These are phyloP conservation scores for Nomada fabriciana DNA, from an alignment of 2,888 invertebrate genomes.

Conservation along the genomic window DNA sequence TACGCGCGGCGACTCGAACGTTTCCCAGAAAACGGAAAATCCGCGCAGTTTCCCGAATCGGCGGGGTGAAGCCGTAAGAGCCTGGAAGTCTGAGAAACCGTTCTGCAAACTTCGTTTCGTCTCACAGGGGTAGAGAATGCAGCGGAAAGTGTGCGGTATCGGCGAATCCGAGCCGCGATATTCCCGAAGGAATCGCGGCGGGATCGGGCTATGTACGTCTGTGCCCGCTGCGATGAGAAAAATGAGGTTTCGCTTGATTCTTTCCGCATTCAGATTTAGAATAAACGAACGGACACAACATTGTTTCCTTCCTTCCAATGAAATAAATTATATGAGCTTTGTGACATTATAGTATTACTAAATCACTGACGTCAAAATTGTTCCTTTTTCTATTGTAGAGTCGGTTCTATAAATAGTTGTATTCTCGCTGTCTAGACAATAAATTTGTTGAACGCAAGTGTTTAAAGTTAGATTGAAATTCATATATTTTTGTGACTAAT, in stretches of 20 bases:
- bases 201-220: conserved; percentile 35
- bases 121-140: conserved; percentile 55
- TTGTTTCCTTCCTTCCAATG: background rate
- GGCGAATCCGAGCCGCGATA: conserved; percentile 66
- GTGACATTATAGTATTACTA: no score
- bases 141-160: conserved; percentile 61
- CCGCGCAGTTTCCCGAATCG: conserved; percentile 39
- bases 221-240: conserved; percentile 26
- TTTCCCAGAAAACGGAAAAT: conserved; percentile 55
- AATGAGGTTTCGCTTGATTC: conserved; percentile 51
- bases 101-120: conserved; percentile 67
- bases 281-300: conserved; percentile 28
- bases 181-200: conserved; percentile 53
- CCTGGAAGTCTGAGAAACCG: conserved; percentile 64
- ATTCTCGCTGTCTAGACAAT: no score
- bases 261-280: conserved; percentile 43
- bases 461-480: no score
- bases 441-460: no score
- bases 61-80: conserved; percentile 41
- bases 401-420: no score
- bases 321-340: no score
- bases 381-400: no score
- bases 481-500: no score
- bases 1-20: conserved; percentile 36
- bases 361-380: no score